These are phyloP conservation scores for Mola mola DNA, from an alignment of 2,113 vertebrate genomes.

Conservation along the genomic window DNA sequence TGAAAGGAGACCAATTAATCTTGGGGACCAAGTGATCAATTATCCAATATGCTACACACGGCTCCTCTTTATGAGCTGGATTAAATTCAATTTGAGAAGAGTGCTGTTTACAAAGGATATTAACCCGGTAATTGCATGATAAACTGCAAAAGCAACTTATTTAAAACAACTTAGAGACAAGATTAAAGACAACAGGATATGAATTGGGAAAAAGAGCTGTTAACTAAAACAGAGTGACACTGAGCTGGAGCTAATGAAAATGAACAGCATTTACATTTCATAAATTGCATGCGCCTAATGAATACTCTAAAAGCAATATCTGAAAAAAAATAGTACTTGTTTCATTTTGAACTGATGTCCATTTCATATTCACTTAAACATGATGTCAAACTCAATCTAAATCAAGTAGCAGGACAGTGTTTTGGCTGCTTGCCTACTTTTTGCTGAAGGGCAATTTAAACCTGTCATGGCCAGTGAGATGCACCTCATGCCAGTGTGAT, in stretches of 20 bases:
- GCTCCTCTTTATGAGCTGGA: no score
- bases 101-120: no score
- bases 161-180: no score
- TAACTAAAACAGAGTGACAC: neutral
- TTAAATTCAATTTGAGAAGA: no score
- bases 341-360: constrained; percentile 35
- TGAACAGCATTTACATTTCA: neutral
- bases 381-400: constrained; percentile 62
- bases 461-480: constrained; percentile 35
- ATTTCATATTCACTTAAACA: constrained; percentile 58
- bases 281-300: neutral
- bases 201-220: neutral
- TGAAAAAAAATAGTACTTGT: neutral
- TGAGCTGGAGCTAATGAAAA: neutral
- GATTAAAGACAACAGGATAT: no score
- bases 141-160: neutral
- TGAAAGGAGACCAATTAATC: neutral
- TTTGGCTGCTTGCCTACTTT: constrained; percentile 48
- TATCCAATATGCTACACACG: no score
- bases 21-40: neutral
- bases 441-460: constrained; percentile 62
- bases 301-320: neutral
- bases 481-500: constrained; percentile 28
- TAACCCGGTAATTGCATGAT: no score
- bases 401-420: constrained; percentile 41